phyloP scores from a whole-genome alignment of 2,113 vertebrate genomes.

The Malurus melanocephalus region DNA sequence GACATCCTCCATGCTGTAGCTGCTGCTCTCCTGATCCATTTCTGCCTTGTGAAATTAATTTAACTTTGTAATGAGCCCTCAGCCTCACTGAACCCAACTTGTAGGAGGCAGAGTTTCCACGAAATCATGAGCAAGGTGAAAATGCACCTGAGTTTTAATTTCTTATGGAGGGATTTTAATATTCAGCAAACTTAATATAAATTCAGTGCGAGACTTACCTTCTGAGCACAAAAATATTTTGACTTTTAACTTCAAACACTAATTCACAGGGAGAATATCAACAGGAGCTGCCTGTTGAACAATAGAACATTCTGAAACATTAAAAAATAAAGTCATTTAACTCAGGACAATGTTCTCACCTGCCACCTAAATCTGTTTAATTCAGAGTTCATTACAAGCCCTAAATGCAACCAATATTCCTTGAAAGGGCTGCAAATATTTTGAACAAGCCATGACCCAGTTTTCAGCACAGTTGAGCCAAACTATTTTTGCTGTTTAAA shows the following conservation, averaged over 20 bases:
- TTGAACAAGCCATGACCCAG: slow-evolving; percentile 29
- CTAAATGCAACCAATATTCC: neutral
- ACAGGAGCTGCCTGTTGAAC: neutral
- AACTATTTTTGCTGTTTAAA: slow-evolving; percentile 43
- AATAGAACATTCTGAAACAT: neutral
- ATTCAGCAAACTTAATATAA: neutral
- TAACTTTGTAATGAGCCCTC: neutral
- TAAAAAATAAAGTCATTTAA: neutral
- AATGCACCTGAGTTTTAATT: neutral
- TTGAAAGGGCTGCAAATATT: slow-evolving; percentile 45
- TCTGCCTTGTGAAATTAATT: neutral
- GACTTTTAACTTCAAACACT: neutral
- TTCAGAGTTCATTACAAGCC: neutral
- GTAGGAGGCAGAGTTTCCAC: neutral
- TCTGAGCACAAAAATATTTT: neutral
- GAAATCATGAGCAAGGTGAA: neutral
- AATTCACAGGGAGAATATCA: neutral
- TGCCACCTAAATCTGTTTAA: neutral
- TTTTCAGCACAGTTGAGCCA: slow-evolving; percentile 15
- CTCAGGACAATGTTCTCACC: neutral
- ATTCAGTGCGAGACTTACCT: neutral
- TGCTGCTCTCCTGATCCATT: neutral
- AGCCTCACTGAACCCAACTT: neutral
- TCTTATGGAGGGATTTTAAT: neutral
- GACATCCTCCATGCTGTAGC: neutral